Evolutionary conservation across 2,888 invertebrate species (phyloP).

Genomic region (Sycophila texana): DNA sequence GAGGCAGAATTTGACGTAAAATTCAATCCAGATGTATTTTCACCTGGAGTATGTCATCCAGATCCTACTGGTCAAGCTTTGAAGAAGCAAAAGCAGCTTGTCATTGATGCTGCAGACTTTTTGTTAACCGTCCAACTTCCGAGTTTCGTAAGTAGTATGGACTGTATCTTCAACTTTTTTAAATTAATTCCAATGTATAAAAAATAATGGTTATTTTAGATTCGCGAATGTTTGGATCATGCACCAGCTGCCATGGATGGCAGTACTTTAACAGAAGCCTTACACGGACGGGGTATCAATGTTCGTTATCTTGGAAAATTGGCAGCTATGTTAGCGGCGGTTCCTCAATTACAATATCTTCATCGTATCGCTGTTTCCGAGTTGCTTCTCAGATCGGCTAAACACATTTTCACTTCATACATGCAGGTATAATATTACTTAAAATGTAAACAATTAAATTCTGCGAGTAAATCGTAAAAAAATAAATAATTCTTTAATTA

Average conservation of each 20-base stretch:
- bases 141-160: constrained; percentile 85
- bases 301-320: constrained; percentile 97
- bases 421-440: constrained; percentile 82
- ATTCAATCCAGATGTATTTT: constrained; percentile 99
- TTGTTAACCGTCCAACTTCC: constrained; percentile 95
- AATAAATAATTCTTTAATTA: neutral
- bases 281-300: constrained; percentile 97
- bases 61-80: constrained; percentile 83
- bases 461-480: neutral
- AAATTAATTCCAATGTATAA: constrained; percentile 2
- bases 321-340: constrained; percentile 85
- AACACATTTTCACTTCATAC: constrained; percentile 94
- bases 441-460: constrained; percentile 35
- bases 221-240: constrained; percentile 93
- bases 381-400: constrained; percentile 90
- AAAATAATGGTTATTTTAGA: constrained; percentile 76
- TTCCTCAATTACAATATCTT: constrained; percentile 89
- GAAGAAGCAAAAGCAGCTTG: constrained; percentile 90
- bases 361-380: constrained; percentile 94
- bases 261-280: constrained; percentile 90
- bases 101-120: constrained; percentile 97
- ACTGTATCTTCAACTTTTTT: neutral
- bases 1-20: constrained; percentile 97
- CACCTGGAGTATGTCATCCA: constrained; percentile 92
- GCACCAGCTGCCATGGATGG: constrained; percentile 97